Percentiles rank a stretch among this genome's conserved stretches.
Conservation (phyloP, 2,888 invertebrate species). For the Dione juno region DNA sequence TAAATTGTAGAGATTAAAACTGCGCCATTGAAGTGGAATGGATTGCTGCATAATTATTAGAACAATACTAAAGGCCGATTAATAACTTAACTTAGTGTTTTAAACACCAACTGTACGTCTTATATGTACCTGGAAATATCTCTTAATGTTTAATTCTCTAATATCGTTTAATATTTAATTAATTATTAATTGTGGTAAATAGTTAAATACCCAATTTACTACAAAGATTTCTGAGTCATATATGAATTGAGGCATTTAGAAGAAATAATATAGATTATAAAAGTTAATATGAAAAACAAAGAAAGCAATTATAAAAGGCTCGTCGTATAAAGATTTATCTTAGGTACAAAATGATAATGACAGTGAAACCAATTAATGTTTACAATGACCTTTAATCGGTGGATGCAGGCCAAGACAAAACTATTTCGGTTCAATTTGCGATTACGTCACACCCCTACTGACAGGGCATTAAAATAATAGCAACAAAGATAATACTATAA, state of each 20-base stretch:
- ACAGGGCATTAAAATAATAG: conserved; percentile 13
- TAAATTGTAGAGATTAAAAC: background rate
- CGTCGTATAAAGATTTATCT: conserved; percentile 35
- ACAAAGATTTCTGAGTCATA: too few species aligned
- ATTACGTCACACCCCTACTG: conserved; percentile 49
- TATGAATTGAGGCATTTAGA: background rate
- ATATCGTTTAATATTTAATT: too few species aligned
- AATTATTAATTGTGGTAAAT: too few species aligned
- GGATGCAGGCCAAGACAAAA: conserved; percentile 68
- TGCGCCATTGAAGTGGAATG: background rate
- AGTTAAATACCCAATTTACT: too few species aligned
- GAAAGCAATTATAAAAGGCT: background rate
- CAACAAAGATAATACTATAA: background rate
- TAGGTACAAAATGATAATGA: conserved; percentile 39
- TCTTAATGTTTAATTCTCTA: too few species aligned
- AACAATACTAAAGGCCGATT: too few species aligned
- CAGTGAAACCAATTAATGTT: conserved; percentile 52
- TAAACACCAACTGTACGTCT: too few species aligned
- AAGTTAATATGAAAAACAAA: background rate
- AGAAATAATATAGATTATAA: background rate
- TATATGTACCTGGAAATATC: too few species aligned
- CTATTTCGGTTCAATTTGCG: conserved; percentile 60
- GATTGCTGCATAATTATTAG: background rate
- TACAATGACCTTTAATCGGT: conserved; percentile 62
- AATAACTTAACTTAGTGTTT: too few species aligned